Evolutionary conservation across 1,140 invertebrate genomes (phyloP), one percentile per base, ranked within the genome.

Genomic region (Cydia amplana): DNA sequence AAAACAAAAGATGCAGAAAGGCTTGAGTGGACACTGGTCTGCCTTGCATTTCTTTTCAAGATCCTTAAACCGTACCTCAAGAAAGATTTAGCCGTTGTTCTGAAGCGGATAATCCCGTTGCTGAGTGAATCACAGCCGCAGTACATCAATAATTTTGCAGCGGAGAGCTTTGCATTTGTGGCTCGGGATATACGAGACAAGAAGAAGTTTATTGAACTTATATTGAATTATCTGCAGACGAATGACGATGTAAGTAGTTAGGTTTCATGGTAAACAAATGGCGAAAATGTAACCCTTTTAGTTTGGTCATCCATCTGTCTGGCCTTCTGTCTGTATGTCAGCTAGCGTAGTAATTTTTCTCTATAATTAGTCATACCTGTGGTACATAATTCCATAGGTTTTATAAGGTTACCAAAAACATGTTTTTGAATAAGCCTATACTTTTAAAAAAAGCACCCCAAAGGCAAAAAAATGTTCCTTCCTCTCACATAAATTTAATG

Each of bases 151-250:
- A 96, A 96, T 87, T 99, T 99, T 95, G 97, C 97, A n/a, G 97
- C 97, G 1, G 97, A 99, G 92, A 97, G 97, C 93, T 98, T 99
- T 94, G 96, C 97, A 14, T 98, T 98, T 93, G 95, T 99, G 1
- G 96, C 97, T 7, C 93, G 98, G 78, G 98, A 98, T 94, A 95
- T 98, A 49, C 95, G 94, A 80, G 96, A 98, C 80, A 96, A 96
- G 80, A 93, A 95, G 9, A 94, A 94, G 20, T 96, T 98, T 87
- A 93, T 98, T 28, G 91, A 94, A 67, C 93, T 96, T 25, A 89
- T 98, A 7, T 91, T 98, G 4, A 93, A 94, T 82, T 94, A 95
- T 40, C 90, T 98, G 9, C 86, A 95, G 77, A 93, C 94, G 49
- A 94, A 95, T 87, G 93, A 94, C 80, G 94, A 96, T 87, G 95